A percentile compares a stretch with the other conserved stretches of the same genome.
phyloP scores from a whole-genome alignment of 2,888 invertebrate genomes.

The Macrosoma leucophasiata region DNA sequence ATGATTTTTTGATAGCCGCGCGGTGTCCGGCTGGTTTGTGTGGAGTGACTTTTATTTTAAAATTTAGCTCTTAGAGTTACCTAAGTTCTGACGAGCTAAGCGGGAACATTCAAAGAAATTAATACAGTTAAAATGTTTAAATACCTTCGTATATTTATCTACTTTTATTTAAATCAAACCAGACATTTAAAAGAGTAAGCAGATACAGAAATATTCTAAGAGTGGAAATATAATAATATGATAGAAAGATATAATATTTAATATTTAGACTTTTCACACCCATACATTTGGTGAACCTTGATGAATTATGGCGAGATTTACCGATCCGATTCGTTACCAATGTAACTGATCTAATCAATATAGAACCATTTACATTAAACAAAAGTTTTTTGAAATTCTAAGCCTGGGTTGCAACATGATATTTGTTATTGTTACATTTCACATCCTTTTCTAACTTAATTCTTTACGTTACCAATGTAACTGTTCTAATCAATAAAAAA shows the following conservation, averaged over 20 bases:
- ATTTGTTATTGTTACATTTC: neutral
- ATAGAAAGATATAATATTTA: neutral
- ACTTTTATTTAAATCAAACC: neutral
- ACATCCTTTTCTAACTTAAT: conserved; percentile 1
- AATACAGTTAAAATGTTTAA: neutral
- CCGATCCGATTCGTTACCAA: neutral
- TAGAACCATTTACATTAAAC: neutral
- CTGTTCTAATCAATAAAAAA: no score
- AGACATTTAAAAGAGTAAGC: neutral
- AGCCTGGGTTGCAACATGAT: no score
- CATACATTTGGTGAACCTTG: neutral
- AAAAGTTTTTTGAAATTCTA: neutral
- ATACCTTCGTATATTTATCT: neutral
- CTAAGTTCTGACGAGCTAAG: neutral
- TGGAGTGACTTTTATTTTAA: conserved; percentile 32
- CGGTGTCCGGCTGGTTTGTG: conserved; percentile 35
- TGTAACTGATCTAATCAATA: neutral
- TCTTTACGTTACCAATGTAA: no score
- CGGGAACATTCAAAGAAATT: no score
- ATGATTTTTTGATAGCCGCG: conserved; percentile 65
- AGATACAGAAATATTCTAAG: neutral
- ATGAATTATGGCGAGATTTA: neutral
- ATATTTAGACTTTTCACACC: neutral
- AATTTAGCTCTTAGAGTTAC: neutral
- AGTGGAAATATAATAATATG: neutral